Percentiles rank a stretch among this genome's conserved stretches.
These are phyloP conservation scores for Hypothenemus hampei DNA, from an alignment of 1,140 invertebrate genomes.

Conservation along the genomic window DNA sequence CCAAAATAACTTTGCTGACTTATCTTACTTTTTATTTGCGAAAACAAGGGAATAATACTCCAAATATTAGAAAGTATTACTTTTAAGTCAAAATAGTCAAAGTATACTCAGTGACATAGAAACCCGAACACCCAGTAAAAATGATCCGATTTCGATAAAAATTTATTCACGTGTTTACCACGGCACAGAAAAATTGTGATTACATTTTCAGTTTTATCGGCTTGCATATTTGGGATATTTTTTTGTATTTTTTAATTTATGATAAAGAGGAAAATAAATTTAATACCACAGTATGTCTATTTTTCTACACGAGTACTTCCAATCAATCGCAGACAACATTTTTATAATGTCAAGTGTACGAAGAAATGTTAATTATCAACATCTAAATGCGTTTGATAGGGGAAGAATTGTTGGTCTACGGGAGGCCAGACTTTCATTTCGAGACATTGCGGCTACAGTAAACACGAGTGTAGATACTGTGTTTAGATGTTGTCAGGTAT, in stretches of 20 bases:
- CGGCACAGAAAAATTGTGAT: neutral
- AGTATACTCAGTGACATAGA: too few relatives aligned
- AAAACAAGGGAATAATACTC: too few relatives aligned
- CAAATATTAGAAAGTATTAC: too few relatives aligned
- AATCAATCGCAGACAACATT: neutral
- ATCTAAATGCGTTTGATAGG: neutral
- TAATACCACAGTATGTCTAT: neutral
- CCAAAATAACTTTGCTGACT: too few relatives aligned
- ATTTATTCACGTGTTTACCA: too few relatives aligned
- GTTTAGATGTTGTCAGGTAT: neutral
- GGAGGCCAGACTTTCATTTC: neutral
- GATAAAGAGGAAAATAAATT: neutral
- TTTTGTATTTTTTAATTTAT: neutral
- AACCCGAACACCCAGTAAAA: too few relatives aligned
- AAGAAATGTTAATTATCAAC: neutral
- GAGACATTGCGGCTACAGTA: neutral
- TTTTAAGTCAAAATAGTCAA: too few relatives aligned
- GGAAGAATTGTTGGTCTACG: neutral
- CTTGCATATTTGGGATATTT: neutral
- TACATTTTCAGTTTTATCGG: neutral
- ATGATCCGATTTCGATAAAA: too few relatives aligned
- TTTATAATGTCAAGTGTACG: neutral
- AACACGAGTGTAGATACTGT: neutral
- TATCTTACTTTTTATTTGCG: too few relatives aligned
- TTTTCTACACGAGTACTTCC: too few relatives aligned